A percentile compares a stretch with the other conserved stretches of the same genome.
phyloP scores from a whole-genome alignment of 2,888 invertebrate genomes.

The Syrista parreyssii region DNA sequence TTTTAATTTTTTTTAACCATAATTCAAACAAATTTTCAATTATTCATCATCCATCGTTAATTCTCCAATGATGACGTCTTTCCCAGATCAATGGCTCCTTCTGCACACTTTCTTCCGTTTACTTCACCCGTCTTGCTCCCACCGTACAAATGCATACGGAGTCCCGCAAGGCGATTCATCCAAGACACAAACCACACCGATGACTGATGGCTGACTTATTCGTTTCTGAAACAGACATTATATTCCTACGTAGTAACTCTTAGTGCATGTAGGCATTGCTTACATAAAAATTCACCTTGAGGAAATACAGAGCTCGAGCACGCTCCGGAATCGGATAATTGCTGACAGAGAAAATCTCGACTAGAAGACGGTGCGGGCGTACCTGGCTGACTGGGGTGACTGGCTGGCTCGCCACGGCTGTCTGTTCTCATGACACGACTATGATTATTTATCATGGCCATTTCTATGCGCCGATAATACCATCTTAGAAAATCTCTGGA shows the following conservation, averaged over 20 bases:
- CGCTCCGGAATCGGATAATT: conserved; percentile 10
- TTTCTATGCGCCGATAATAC: not conserved
- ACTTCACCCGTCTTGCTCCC: not conserved
- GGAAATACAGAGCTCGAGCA: not conserved
- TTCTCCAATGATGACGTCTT: not conserved
- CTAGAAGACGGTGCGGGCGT: not conserved
- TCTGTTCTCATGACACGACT: not conserved
- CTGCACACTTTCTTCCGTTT: not conserved
- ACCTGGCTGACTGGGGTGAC: not conserved
- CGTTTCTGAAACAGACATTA: not conserved
- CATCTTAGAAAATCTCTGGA: not conserved
- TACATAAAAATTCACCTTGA: not conserved
- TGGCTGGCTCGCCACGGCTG: not conserved
- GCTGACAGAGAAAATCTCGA: conserved; percentile 15
- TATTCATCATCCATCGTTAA: not conserved
- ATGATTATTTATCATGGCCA: not conserved
- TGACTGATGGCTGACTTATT: not conserved
- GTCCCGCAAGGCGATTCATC: not conserved
- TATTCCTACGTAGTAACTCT: not conserved
- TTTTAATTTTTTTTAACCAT: not conserved
- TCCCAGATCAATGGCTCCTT: not conserved
- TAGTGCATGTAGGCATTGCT: not conserved
- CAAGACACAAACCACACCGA: not conserved
- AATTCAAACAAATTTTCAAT: not conserved
- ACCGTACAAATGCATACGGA: not conserved